A percentile compares a stretch with the other conserved stretches of the same genome.
phyloP scores from a whole-genome alignment of 2,888 invertebrate species.

The Calliscelio sp. region DNA sequence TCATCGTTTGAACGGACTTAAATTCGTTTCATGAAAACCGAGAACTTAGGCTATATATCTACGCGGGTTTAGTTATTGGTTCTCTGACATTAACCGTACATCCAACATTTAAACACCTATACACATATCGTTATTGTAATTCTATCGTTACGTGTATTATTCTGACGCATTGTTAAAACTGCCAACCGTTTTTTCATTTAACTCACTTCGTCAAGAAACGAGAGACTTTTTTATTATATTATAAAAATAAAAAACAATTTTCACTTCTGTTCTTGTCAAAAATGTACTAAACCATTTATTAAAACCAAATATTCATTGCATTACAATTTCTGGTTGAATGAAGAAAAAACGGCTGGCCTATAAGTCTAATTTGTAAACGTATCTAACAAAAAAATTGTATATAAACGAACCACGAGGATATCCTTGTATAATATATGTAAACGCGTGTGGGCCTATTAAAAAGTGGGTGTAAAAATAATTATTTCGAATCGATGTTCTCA shows the following conservation, averaged over 20 bases:
- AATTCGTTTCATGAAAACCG: conserved; percentile 2
- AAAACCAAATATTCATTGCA: no score
- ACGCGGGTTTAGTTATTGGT: conserved; percentile 28
- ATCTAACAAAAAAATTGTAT: conserved; percentile 27
- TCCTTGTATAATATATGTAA: conserved; percentile 24
- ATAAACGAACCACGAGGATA: conserved; percentile 34
- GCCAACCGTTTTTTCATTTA: no score
- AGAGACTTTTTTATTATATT: no score
- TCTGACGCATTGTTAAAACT: conserved; percentile 17
- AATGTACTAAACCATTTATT: no score
- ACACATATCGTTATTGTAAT: conserved; percentile 46
- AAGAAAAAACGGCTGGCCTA: conserved; percentile 11
- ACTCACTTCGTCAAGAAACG: no score
- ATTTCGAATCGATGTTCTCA: conserved; percentile 63
- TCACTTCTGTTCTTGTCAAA: background rate
- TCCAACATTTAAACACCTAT: conserved; percentile 66
- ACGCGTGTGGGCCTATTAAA: conserved; percentile 50
- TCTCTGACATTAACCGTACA: conserved; percentile 55
- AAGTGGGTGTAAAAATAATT: conserved; percentile 66
- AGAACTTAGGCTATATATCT: conserved; percentile 34
- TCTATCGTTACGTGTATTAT: conserved; percentile 44
- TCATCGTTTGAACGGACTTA: conserved; percentile 13
- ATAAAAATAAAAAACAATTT: no score
- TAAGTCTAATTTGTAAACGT: conserved; percentile 26
- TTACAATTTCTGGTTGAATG: no score